Evolutionary conservation across 2,888 invertebrate genomes (phyloP), one percentile per base, ranked within the genome.

Genomic region (Stenoptilia bipunctidactyla): DNA sequence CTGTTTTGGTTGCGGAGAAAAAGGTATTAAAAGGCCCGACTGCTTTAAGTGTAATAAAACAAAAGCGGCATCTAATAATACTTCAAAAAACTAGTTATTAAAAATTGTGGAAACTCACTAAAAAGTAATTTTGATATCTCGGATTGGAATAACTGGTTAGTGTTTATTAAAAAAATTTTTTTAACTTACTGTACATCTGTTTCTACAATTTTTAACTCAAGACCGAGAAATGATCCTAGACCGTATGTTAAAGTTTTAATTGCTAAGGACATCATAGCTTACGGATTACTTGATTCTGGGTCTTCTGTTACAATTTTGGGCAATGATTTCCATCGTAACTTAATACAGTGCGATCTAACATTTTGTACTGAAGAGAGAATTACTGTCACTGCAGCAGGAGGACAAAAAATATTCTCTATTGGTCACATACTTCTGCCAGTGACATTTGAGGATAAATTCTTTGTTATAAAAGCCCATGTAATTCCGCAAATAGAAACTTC

Each of bases 201-300:
- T 15, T 13, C 42, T 39, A 13, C 47, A 41, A 40, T 47, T 40
- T 36, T 43, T 14, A 5, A 42, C 10, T 9, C 10, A 13, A 40
- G 27, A 35, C 38, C 38, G 10, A 8, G 8, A 10, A 33, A 42
- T 15, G 43, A 47, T 15, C 13, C 38, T 38, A 27, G 49, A 5
- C 43, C 44, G 13, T 47, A 44, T 33, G 40, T 40, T 14, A 40
- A 40, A 2, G 33, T 47, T 1, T 13, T 42, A 10, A 42, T 49
- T 13, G 10, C 30, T 13, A 40, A 35, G 13, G 30, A 42, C 27
- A 9, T 36, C 4, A 15, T 15, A 3, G 13, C 12, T 5, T 40
- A 3, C 14, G 46, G 48, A 2, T 30, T 50, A 25, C 34, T 48
- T n/a, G 50, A 49, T 40, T 46, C 49, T 27, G 49, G 49, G 30